phyloP scores from a whole-genome alignment of 1,140 invertebrate genomes.

The Macrosteles quadrilineatus region DNA sequence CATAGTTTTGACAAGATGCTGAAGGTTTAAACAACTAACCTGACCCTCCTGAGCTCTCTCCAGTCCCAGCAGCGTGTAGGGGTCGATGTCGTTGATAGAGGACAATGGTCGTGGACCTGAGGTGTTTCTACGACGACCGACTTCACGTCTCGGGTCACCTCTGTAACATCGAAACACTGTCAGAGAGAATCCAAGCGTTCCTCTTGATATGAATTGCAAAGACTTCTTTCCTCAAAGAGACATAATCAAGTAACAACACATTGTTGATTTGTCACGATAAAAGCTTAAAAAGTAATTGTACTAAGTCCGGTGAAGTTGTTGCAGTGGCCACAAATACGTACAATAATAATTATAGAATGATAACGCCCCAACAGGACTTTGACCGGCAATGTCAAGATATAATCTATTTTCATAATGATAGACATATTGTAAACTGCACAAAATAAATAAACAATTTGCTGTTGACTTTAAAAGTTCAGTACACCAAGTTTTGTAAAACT shows the following conservation, averaged over 20 bases:
- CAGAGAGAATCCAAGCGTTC: background rate
- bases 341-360: too few relatives aligned
- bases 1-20: too few relatives aligned
- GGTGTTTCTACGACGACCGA: conserved; percentile 72
- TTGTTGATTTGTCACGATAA: conserved; percentile 16
- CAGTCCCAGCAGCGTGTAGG: conserved; percentile 80
- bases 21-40: too few relatives aligned
- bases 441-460: too few relatives aligned
- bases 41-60: conserved; percentile 82
- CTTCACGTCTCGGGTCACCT: conserved; percentile 25
- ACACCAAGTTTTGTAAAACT: too few relatives aligned
- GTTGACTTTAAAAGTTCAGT: too few relatives aligned
- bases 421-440: too few relatives aligned
- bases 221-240: conserved; percentile 26
- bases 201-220: background rate
- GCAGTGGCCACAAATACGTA: too few relatives aligned
- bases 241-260: conserved; percentile 24
- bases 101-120: conserved; percentile 81
- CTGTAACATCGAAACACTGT: conserved; percentile 15
- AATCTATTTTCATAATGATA: too few relatives aligned
- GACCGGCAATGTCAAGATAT: too few relatives aligned
- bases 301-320: too few relatives aligned
- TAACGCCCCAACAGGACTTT: too few relatives aligned
- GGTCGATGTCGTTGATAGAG: conserved; percentile 81
- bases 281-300: conserved; percentile 27